These are phyloP conservation scores for Centrocercus urophasianus DNA, from an alignment of 2,113 vertebrate genomes.

Conservation along the genomic window DNA sequence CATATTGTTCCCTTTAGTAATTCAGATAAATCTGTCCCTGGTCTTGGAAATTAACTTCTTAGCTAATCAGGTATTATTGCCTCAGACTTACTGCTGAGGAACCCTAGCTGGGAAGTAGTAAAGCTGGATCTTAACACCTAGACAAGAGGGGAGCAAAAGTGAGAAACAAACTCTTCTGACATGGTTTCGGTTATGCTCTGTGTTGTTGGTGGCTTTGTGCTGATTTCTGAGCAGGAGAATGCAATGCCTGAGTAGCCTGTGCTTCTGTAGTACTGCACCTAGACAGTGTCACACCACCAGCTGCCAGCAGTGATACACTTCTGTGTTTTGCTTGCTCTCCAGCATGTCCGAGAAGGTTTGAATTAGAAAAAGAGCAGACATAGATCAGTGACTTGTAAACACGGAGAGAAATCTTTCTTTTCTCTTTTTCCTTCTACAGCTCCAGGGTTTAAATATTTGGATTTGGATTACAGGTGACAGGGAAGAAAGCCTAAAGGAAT, in stretches of 20 bases:
- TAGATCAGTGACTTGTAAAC: background rate
- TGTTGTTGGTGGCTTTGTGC: background rate
- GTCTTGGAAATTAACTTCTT: conserved; percentile 12
- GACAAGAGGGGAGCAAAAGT: background rate
- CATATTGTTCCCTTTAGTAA: conserved; percentile 3
- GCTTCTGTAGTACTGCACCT: background rate
- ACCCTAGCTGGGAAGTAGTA: background rate
- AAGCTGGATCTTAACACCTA: background rate
- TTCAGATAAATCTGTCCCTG: background rate
- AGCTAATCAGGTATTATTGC: background rate
- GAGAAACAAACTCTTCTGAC: background rate
- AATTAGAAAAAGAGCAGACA: background rate
- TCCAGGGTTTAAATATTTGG: background rate
- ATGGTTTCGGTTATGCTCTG: background rate
- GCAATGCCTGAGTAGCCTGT: background rate
- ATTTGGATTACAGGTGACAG: background rate
- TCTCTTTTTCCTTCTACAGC: background rate
- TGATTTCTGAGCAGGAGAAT: background rate
- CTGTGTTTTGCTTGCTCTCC: accelerated
- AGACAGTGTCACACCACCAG: accelerated
- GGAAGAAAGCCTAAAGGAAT: background rate
- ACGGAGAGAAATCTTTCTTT: background rate
- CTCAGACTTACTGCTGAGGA: background rate
- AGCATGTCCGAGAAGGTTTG: accelerated
- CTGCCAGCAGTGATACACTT: accelerated